phyloP scores from a whole-genome alignment of 2,113 vertebrate genomes.

The rat (Rattus norvegicus) region GRCr8 NC_086026.1:73849501-73850000 shows the following conservation, averaged over 20 bases:
- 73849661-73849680: background rate
- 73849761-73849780: background rate
- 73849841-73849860: background rate
- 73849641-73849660: background rate
- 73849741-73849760: background rate
- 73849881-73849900: background rate
- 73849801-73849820: background rate
- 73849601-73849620: background rate
- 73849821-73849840: background rate
- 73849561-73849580: background rate
- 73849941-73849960: background rate
- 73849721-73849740: background rate
- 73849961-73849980: background rate
- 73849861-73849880: background rate
- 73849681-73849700: background rate
- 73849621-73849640: background rate
- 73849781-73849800: too few relatives aligned
- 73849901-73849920: background rate
- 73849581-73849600: background rate
- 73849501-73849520: background rate
- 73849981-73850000: background rate
- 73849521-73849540: background rate
- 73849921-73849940: background rate
- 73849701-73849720: background rate
- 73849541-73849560: background rate